A percentile compares a stretch with the other conserved stretches of the same genome.
Conservation (phyloP, 2,797 vertebrate species). For the Sebastes umbrosus region DNA sequence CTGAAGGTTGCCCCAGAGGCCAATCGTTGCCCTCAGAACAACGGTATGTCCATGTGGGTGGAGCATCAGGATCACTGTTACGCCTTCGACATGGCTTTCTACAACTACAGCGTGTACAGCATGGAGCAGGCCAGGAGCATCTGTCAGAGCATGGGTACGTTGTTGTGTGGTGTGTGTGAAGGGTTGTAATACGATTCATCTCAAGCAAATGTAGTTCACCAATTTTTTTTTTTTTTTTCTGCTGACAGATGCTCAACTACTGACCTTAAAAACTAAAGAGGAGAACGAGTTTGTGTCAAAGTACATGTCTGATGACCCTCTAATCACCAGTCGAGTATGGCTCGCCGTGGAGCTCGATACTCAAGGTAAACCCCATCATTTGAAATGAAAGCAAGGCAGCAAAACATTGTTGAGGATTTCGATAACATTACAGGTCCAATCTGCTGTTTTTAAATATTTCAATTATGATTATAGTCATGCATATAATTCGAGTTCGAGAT, state of each 20-base stretch:
- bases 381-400: background rate
- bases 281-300: constrained; percentile 91
- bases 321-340: constrained; percentile 91
- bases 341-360: constrained; percentile 81
- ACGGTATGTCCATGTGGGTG: constrained; percentile 82
- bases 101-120: constrained; percentile 86
- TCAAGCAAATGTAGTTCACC: background rate
- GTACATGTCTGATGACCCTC: constrained; percentile 83
- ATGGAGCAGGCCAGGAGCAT: constrained; percentile 82
- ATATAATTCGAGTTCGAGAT: background rate
- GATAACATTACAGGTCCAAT: background rate
- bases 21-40: constrained; percentile 78
- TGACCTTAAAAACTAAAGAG: constrained; percentile 87
- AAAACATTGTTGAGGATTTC: background rate
- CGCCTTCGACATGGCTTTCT: constrained; percentile 84
- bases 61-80: constrained; percentile 89
- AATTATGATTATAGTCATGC: background rate
- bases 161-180: background rate
- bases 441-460: background rate
- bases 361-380: constrained; percentile 69
- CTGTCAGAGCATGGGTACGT: constrained; percentile 86
- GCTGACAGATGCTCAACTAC: constrained; percentile 83
- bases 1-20: constrained; percentile 18
- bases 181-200: background rate
- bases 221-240: background rate